Evolutionary conservation across 2,797 vertebrate species (phyloP), one percentile per base, ranked within the genome.

Genomic region (Gadopsis bispinosus): DNA sequence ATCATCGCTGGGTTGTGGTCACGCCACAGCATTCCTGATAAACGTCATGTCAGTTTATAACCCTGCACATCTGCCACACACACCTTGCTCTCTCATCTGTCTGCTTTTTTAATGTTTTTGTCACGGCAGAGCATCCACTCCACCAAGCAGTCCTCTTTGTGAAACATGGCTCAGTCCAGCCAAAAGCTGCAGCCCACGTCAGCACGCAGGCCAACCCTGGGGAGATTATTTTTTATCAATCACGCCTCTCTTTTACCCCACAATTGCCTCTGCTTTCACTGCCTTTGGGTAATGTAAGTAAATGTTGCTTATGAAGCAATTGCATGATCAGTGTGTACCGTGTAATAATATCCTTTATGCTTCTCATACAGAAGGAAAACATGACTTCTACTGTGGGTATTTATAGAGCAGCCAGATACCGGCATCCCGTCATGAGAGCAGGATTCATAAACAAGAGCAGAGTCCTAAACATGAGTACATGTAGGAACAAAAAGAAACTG

Each of bases 41-140:
- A 90, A 91, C 85, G 91, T 89, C 84, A 85, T 89, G 88, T 81
- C 83, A 70, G 62, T 88, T 87, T 85, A 70, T 73, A 83, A 84
- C 14, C 63, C 59, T 0, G 63, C 79, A 85, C 86, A 89, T 90
- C 83, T 92, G 87, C 77, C 74, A 72, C 70, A 80, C 82, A 84
- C 87, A 83, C 71, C 47, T 51, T 66, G 43, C 12, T 14, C 61
- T 67, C n/a, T 76, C 78, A n/a, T 79, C 70, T 59, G 35, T 61
- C 59, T 13, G 14, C 51, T 59, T 66, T 50, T 37, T 74, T 62
- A 26, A 26, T 71, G 55, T 17, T 43, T 39, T n/a, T 45, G 29
- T 6, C 41, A 35, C 19, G 22, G 22, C 43, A 37, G 45, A 80
- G 50, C 59, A 26, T 77, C 47, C 50, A 62, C 22, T 56, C 47